phyloP scores from a whole-genome alignment of 2,797 vertebrate species.

The Thunnus albacares region DNA sequence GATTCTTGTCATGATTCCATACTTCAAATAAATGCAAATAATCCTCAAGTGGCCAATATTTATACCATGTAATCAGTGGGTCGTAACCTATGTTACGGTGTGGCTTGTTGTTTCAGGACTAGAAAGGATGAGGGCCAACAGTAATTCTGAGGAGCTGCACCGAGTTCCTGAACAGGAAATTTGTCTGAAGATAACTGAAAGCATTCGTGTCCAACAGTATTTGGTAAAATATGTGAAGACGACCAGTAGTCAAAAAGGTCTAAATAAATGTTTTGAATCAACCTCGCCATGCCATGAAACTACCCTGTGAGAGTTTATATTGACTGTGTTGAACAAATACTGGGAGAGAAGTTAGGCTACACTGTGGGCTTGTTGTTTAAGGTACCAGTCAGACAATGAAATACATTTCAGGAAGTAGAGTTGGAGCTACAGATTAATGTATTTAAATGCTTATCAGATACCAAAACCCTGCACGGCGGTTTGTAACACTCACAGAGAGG shows the following conservation, averaged over 20 bases:
- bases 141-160: neutral
- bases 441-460: too few species aligned
- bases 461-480: too few species aligned
- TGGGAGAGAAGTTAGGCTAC: too few species aligned
- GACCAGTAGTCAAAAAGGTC: neutral
- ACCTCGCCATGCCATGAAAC: neutral
- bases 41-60: neutral
- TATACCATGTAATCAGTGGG: too few species aligned
- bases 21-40: neutral
- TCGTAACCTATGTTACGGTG: too few species aligned
- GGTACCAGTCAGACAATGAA: too few species aligned
- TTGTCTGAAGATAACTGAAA: neutral
- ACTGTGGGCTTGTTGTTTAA: too few species aligned
- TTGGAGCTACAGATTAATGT: too few species aligned
- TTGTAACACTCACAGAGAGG: too few species aligned
- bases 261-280: neutral
- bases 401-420: too few species aligned
- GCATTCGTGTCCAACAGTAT: neutral
- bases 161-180: neutral
- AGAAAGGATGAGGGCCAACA: neutral
- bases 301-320: neutral
- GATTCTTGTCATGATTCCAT: neutral
- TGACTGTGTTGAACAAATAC: neutral
- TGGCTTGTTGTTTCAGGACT: too few species aligned
- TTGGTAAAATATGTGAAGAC: neutral